Base-by-base conservation (phyloP, 2,113 vertebrate species). In the Campylomormyrus numenius region DNA sequence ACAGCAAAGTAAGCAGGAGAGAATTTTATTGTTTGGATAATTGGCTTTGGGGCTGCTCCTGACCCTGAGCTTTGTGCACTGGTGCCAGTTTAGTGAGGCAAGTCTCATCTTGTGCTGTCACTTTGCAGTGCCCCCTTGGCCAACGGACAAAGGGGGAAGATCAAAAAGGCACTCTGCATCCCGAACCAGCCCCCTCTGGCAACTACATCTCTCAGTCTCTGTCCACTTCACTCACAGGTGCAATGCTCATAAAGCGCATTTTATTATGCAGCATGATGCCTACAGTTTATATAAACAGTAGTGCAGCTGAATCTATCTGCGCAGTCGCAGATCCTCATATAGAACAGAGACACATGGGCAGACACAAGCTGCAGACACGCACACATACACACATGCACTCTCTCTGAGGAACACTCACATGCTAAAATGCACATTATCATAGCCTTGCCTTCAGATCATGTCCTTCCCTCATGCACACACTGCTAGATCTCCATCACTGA, bases 201-300 rank as follows among this genome's bases (percentile, higher is more conserved):
- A 3, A 46, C 46, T 27, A 56, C 62, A 24, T 35, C 48, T 50
- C 56, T 66, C 56, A 1, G 35, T 39, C 58, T 52, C 85, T 35
- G 53, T 87, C 85, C 45, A 85, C 27, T 52, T 88, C 84, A 53
- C 13, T 83, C 85, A n/a, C 53, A 87, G 74, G 80, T 85, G 90
- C 74, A 6, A 42, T 42, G 35, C 3, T 13, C 74, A 80, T 19
- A 19, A 42, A 42, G 74, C 74, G 3, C 15, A 39, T 80, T 80
- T 80, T 42, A 80, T 42, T 35, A 80, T 77, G 70, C 35, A 5
- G 27, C 70, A 39, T 5, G 31, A 35, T 77, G 4, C 31, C 1
- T 77, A 1, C 70, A 17, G 11, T 77, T 77, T 77, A 77, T 77
- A 77, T 80, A 70, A 70, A 70, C 27, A 70, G 35, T 39, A 80